Evolutionary conservation across 2,888 invertebrate species (phyloP).

Genomic region (Adineta ricciae): DNA sequence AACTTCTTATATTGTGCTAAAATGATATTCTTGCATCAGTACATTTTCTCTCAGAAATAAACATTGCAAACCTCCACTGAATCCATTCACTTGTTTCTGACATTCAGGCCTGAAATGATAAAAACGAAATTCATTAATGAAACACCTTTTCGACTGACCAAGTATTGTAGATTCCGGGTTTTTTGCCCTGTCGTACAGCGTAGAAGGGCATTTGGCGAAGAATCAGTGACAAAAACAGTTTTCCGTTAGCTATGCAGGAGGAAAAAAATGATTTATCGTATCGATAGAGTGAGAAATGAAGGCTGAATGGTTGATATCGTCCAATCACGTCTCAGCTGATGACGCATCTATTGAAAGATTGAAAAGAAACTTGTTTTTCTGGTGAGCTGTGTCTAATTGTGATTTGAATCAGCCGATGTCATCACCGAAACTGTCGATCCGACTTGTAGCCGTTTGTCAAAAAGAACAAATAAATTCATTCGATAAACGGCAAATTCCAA

Average conservation of each 20-base stretch:
- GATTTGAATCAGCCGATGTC: not conserved
- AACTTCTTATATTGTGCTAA: not conserved
- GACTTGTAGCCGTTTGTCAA: constrained; percentile 12
- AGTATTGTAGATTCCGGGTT: constrained; percentile 1
- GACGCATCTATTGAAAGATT: not conserved
- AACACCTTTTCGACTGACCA: not conserved
- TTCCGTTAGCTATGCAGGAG: not conserved
- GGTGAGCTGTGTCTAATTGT: not conserved
- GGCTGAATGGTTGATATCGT: not conserved
- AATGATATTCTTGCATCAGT: not conserved
- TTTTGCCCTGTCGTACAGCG: not conserved
- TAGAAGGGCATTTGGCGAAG: not conserved
- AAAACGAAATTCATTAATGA: not conserved
- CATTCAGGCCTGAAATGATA: not conserved
- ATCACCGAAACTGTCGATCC: not conserved
- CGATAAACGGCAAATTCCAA: constrained; percentile 17
- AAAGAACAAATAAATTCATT: not conserved
- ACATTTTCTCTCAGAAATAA: not conserved
- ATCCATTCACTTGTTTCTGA: not conserved
- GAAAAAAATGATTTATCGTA: not conserved
- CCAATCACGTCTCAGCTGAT: not conserved
- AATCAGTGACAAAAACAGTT: not conserved
- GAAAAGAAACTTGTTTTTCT: not conserved
- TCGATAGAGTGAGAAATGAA: not conserved
- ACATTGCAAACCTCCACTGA: not conserved